Evolutionary conservation across 2,888 invertebrate genomes (phyloP), one percentile per base, ranked within the genome.

Genomic region (Agriopis aurantiaria): DNA sequence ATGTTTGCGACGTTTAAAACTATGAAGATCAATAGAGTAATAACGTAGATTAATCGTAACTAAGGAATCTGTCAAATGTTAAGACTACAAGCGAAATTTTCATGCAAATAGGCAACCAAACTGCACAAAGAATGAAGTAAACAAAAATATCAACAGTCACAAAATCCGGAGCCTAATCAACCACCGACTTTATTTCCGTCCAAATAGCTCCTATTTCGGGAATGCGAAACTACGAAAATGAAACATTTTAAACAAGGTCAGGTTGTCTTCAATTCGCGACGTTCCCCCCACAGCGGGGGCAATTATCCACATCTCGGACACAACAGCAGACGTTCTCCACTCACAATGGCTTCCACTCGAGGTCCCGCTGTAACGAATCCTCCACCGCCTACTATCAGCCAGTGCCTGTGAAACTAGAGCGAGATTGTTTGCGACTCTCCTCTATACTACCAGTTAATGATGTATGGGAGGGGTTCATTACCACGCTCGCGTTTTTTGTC

Each of bases 281-380:
- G 67, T 63, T 63, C 51, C 69, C 68, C 72, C 60, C 81, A 80
- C 82, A 82, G 86, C 85, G 82, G 89, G 88, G 92, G 93, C 93
- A 93, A 94, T 94, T 94, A 93, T 89, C 90, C 88, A 88, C 89
- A 90, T 91, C 92, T 92, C 90, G 93, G 93, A 93, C 93, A 92
- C 91, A 91, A 92, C 91, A 85, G 90, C 90, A 90, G 91, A 90
- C 91, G 91, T 90, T 85, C 91, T 92, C 88, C 82, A 90, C 80
- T 88, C 93, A 93, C 93, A 93, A 93, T 93, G 87, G 91, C 83
- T 80, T 82, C 85, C 91, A 87, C 93, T 93, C 90, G 89, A 92
- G 89, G 86, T 86, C 85, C 84, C 89, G 87, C 89, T 88, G 91
- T 93, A 93, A 93, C 93, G 93, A 93, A 92, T 92, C 90, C 91